Conservation (phyloP, 2,797 vertebrate species). For the Poecile montanus region DNA sequence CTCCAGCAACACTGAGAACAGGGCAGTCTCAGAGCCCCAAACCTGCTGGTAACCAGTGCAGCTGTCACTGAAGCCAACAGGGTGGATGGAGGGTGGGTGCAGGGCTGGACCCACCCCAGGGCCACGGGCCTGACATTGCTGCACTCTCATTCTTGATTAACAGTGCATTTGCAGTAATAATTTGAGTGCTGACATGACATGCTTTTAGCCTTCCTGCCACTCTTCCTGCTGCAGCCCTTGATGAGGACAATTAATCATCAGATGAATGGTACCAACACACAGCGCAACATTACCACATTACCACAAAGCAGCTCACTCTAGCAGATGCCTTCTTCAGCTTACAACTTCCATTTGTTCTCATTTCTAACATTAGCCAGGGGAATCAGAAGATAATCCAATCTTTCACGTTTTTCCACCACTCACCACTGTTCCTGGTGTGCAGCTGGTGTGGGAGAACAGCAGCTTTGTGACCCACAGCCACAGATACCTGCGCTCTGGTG, state of each 20-base stretch:
- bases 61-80: background rate
- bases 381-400: background rate
- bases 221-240: background rate
- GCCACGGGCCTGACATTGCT: background rate
- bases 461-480: fast-evolving
- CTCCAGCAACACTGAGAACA: background rate
- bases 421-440: fast-evolving
- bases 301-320: fast-evolving
- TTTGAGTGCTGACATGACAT: background rate
- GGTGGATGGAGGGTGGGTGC: background rate
- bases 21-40: background rate
- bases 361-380: background rate
- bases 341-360: fast-evolving
- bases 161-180: background rate
- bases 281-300: fast-evolving
- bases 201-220: background rate
- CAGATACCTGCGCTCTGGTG: fast-evolving
- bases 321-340: background rate
- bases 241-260: background rate
- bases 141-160: background rate
- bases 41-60: fast-evolving
- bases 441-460: fast-evolving
- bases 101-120: background rate
- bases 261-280: background rate
- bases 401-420: fast-evolving